These are phyloP conservation scores for Petrocephalus zakoni DNA, from an alignment of 2,113 vertebrate species.

Conservation along the genomic window DNA sequence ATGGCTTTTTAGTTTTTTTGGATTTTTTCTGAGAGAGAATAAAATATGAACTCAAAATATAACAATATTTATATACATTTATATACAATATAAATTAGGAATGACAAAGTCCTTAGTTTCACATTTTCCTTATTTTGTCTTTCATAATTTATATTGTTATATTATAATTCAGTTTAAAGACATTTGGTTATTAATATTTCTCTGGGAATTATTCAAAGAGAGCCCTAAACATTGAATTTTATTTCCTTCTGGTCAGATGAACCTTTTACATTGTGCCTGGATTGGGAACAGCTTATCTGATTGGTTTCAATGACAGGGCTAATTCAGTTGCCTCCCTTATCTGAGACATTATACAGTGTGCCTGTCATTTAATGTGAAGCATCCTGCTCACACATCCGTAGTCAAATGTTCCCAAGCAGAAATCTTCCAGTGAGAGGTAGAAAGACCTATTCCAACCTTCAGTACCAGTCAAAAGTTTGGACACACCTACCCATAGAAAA, in stretches of 20 bases:
- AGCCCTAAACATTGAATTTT: background rate
- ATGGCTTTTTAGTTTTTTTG: background rate
- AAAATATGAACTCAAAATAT: background rate
- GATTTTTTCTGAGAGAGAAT: background rate
- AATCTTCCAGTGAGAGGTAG: background rate
- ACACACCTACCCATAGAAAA: background rate
- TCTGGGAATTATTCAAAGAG: background rate
- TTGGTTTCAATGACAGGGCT: background rate
- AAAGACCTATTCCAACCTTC: background rate
- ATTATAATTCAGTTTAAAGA: background rate
- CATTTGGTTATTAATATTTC: background rate
- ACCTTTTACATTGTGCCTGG: background rate
- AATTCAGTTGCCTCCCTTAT: background rate
- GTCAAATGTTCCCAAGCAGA: background rate
- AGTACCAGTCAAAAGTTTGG: background rate
- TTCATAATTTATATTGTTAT: background rate
- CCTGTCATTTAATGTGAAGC: background rate
- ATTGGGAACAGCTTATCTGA: background rate
- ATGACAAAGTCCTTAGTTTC: no score
- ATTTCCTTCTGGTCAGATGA: background rate
- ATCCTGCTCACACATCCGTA: background rate
- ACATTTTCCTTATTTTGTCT: background rate
- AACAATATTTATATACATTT: no score
- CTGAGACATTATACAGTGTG: background rate
- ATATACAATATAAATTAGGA: no score